phyloP scores from a whole-genome alignment of 2,113 vertebrate species.

The Falcunculus frontatus region DNA sequence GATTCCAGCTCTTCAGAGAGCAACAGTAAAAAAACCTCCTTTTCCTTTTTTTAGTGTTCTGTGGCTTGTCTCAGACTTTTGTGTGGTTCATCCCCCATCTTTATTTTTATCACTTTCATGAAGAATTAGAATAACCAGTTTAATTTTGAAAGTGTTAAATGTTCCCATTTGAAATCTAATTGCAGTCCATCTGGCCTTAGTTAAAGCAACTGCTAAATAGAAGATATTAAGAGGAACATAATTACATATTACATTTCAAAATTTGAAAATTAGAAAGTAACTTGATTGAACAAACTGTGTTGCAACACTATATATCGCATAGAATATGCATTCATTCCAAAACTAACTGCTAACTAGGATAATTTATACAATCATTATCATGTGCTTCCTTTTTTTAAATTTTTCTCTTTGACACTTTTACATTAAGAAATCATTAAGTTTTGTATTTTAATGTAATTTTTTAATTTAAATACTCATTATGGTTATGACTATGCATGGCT shows the following conservation, averaged over 20 bases:
- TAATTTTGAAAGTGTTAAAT: not conserved
- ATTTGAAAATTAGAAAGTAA: conserved; percentile 14
- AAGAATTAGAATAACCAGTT: not conserved
- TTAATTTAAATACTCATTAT: conserved; percentile 19
- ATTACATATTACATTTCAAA: not conserved
- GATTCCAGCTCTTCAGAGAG: not conserved
- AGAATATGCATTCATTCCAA: not conserved
- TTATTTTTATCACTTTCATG: not conserved
- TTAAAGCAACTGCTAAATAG: not conserved
- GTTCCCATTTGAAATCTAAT: not conserved
- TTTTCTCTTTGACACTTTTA: conserved; percentile 8
- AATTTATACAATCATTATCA: conserved; percentile 14
- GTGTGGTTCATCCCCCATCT: not conserved
- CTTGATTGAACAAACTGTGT: not conserved
- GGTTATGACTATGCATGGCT: not conserved
- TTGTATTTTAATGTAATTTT: not conserved
- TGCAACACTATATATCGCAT: not conserved
- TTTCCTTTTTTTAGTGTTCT: not conserved
- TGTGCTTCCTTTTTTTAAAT: not conserved
- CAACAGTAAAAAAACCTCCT: not conserved
- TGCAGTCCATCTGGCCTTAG: conserved; percentile 1
- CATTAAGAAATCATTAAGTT: conserved; percentile 3
- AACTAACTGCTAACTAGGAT: not conserved
- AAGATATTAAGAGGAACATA: conserved; percentile 20
- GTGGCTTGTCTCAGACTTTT: not conserved